phyloP scores from a whole-genome alignment of 2,797 vertebrate species.

The Euthynnus affinis region DNA sequence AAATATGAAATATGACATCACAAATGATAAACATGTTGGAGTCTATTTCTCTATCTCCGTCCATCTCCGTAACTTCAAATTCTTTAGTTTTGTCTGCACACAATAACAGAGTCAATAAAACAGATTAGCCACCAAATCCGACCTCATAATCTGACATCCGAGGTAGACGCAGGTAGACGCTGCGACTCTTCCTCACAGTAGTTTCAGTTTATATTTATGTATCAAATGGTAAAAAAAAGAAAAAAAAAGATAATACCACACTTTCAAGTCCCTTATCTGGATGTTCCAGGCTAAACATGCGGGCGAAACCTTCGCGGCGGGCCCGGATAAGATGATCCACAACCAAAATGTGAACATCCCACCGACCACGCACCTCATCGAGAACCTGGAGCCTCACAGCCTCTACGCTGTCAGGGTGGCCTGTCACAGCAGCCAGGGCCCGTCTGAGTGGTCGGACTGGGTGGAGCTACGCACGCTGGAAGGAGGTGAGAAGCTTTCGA shows the following conservation, averaged over 20 bases:
- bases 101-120: not conserved
- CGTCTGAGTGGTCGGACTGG: constrained; percentile 91
- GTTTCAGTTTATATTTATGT: no score
- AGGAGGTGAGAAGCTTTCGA: constrained; percentile 86
- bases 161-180: not conserved
- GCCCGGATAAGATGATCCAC: constrained; percentile 76
- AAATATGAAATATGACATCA: no score
- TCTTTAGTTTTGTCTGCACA: not conserved
- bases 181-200: not conserved
- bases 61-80: no score
- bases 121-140: not conserved
- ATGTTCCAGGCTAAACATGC: constrained; percentile 82
- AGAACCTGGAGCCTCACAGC: constrained; percentile 85
- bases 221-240: no score
- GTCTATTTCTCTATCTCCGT: not conserved
- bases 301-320: constrained; percentile 48
- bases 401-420: constrained; percentile 87
- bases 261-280: not conserved
- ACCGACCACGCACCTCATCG: constrained; percentile 80
- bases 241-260: not conserved
- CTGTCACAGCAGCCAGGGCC: constrained; percentile 89
- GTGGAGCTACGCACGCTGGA: constrained; percentile 85
- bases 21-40: not conserved
- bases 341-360: constrained; percentile 85
- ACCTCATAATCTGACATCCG: not conserved